Base-by-base conservation (phyloP, 1,140 invertebrate genomes). In the Musca vetustissima region DNA sequence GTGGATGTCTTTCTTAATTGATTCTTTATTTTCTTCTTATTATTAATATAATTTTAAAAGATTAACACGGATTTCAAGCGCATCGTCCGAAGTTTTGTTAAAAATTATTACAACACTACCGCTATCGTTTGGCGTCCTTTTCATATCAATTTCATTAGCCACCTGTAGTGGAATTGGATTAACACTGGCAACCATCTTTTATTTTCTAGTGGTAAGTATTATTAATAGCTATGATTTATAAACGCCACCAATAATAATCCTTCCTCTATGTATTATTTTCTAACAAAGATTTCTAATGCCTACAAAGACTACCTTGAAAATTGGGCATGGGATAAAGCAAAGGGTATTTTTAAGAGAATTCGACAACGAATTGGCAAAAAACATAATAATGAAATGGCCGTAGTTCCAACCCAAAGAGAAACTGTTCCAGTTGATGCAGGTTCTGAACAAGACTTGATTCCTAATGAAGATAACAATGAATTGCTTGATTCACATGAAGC, bases 231-330 rank as follows among this genome's bases (percentile, higher is more conserved):
- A 69, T 67, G 48, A 47, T 66, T 57, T 71, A 36, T 61, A 22
- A 66, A 67, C 83, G 1, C 76, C n/a, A 77, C 64, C 79, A 78
- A 32, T 36, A n/a, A 0, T 24, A 28, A 28, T 28, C 28, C 3
- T 28, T 28, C 3, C 28, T 28, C n/a, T n/a, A n/a, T n/a, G n/a
- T n/a, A 1, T 28, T 52, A 14, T 69, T 52, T 13, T 69, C 24
- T 53, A 43, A 64, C 17, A 47, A 14, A 82, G 86, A 73, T 92
- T 4, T 89, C 88, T 3, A 89, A 87, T 83, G 88, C 91, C 82
- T 91, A 90, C 48, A 90, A 92, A 79, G 89, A 92, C 77, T 91
- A 89, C 74, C 76, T 92, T 15, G 90, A 92, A 82, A 87, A 90
- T 76, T 85, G 88, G 47, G 79, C 87, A 4, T 88, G 85, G 76